phyloP scores from a whole-genome alignment of 2,113 vertebrate genomes.

The Strix aluco region DNA sequence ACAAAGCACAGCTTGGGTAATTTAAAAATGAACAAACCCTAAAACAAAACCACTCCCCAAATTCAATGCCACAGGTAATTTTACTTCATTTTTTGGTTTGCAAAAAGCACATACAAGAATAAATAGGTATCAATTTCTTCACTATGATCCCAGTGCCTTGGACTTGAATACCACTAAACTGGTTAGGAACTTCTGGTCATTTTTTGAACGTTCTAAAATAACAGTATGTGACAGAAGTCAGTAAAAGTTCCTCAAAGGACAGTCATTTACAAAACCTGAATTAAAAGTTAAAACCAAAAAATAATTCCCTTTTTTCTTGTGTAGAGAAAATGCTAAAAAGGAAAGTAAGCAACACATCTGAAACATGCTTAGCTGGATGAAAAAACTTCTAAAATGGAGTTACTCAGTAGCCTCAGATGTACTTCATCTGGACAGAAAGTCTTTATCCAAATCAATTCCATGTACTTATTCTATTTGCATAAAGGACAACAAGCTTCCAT shows the following conservation, averaged over 20 bases:
- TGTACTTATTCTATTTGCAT: background rate
- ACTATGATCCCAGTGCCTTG: background rate
- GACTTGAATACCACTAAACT: background rate
- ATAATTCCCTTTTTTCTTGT: background rate
- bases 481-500: background rate
- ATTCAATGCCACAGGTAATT: background rate
- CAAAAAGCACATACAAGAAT: background rate
- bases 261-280: background rate
- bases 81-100: background rate
- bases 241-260: background rate
- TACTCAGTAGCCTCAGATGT: background rate
- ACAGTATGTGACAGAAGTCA: background rate
- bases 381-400: background rate
- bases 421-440: background rate
- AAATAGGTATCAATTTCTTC: background rate
- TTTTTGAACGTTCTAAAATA: background rate
- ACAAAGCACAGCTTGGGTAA: background rate
- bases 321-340: background rate
- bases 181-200: background rate
- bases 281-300: background rate
- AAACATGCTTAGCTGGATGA: background rate
- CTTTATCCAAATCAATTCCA: background rate
- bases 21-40: background rate
- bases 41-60: background rate
- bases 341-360: background rate